A percentile compares a stretch with the other conserved stretches of the same genome.
These are phyloP conservation scores for Toxotes jaculatrix DNA, from an alignment of 2,113 vertebrate species.

Conservation along the genomic window DNA sequence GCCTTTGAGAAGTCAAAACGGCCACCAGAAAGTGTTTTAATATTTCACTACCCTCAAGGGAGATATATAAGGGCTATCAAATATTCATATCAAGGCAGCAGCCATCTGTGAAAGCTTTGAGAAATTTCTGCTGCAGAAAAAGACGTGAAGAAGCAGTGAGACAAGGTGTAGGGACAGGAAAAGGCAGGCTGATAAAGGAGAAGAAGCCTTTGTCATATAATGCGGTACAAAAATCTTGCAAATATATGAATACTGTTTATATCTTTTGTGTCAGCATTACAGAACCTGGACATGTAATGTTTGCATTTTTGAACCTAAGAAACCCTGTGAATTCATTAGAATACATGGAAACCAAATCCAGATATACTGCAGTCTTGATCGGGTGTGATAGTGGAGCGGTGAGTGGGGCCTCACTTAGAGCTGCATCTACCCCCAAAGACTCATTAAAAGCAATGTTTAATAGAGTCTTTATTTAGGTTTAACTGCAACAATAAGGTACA, in stretches of 20 bases:
- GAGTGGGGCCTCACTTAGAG: constrained; percentile 7
- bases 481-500: constrained; percentile 11
- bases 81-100: constrained; percentile 78
- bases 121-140: constrained; percentile 60
- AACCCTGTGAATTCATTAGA: not conserved
- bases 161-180: constrained; percentile 43
- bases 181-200: not conserved
- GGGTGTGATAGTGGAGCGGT: not conserved
- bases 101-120: constrained; percentile 73
- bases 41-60: constrained; percentile 79
- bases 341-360: not conserved
- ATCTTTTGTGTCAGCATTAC: not conserved
- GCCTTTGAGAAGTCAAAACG: constrained; percentile 46
- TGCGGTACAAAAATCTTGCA: not conserved
- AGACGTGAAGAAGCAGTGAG: constrained; percentile 27
- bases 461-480: constrained; percentile 33
- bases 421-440: not conserved
- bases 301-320: not conserved
- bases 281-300: not conserved
- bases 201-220: constrained; percentile 14
- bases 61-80: constrained; percentile 78
- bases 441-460: constrained; percentile 28
- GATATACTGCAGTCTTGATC: not conserved
- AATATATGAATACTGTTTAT: not conserved
- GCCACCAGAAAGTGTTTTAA: constrained; percentile 77